Base-by-base conservation (phyloP, 2,888 invertebrate genomes). In the Phymatocera aterrima region DNA sequence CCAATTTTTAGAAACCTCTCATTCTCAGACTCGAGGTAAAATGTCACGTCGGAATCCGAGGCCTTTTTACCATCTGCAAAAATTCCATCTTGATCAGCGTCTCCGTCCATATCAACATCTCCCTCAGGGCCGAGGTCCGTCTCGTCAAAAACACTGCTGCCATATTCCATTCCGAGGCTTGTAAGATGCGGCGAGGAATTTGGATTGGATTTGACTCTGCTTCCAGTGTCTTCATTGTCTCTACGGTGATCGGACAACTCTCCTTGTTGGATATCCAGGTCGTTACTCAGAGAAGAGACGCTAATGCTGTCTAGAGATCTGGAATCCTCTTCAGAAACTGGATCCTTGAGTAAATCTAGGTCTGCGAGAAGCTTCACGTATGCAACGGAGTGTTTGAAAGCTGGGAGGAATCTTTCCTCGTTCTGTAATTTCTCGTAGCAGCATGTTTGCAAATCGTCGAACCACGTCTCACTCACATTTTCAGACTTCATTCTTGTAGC, bases 381-480 rank as follows among this genome's bases (percentile, higher is more conserved):
- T 0, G 93, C 92, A 79, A 92, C 91, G 80, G 94, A 94, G 82
- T 93, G 92, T 81, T 94, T 93, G 88, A 96, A 96, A 0, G 93
- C 92, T 0, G 94, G 93, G 77, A 94, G 90, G 87, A 93, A 94
- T 78, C 92, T 92, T 34, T 93, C 93, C 77, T 95, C 94, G 64
- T 89, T 92, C 85, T 93, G 91, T 31, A 90, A 80, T 86, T 91
- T 94, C 84, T 94, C 94, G 81, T 94, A 94, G 37, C 96, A 93
- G 77, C 93, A 93, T 80, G 93, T 92, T 90, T 97, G 96, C 21
- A 97, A 93, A 80, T 96, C 95, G 88, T 98, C 97, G 90, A 98
- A 98, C 93, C 97, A 96, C 2, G 93, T 92, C 79, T 96, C 95
- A 34, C 92, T 92, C 4, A 95, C 93, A 34, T 89, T 84, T 86